phyloP scores from a whole-genome alignment of 2,797 vertebrate genomes.

The Rousettus madagascariensis region DNA sequence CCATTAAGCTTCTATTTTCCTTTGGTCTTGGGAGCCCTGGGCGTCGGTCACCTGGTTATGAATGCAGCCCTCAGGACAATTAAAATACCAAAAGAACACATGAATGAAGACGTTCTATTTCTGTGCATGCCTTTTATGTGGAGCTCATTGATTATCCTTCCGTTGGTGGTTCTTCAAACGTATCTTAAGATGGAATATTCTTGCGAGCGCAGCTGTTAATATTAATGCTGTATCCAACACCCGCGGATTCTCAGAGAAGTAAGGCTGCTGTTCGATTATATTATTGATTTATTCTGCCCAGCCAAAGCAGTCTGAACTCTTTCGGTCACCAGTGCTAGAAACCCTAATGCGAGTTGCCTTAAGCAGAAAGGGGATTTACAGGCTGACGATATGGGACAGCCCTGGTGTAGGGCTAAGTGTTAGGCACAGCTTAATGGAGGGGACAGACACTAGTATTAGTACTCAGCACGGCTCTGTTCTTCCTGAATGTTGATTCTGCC shows the following conservation, averaged over 20 bases:
- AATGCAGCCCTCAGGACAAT: slow-evolving; percentile 75
- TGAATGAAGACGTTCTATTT: slow-evolving; percentile 79
- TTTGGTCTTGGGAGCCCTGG: neutral
- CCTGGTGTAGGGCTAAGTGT: neutral
- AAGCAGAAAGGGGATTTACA: neutral
- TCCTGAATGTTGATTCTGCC: neutral
- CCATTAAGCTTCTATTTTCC: neutral
- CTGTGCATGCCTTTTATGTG: slow-evolving; percentile 45
- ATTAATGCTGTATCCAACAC: neutral
- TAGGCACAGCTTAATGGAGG: neutral
- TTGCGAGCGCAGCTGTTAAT: neutral
- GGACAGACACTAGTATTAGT: rapidly evolving
- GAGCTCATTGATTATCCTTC: no score
- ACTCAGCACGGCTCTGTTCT: neutral
- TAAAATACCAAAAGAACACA: slow-evolving; percentile 85
- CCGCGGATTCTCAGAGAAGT: neutral
- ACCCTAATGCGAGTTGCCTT: neutral
- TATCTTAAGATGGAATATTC: neutral
- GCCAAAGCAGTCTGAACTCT: neutral
- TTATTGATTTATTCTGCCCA: neutral
- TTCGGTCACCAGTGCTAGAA: neutral
- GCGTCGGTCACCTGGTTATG: neutral
- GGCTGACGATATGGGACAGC: neutral
- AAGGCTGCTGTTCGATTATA: neutral
- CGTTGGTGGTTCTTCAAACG: no score